Evolutionary conservation across 2,113 vertebrate species (phyloP).

Genomic region (Chloebia gouldiae): DNA sequence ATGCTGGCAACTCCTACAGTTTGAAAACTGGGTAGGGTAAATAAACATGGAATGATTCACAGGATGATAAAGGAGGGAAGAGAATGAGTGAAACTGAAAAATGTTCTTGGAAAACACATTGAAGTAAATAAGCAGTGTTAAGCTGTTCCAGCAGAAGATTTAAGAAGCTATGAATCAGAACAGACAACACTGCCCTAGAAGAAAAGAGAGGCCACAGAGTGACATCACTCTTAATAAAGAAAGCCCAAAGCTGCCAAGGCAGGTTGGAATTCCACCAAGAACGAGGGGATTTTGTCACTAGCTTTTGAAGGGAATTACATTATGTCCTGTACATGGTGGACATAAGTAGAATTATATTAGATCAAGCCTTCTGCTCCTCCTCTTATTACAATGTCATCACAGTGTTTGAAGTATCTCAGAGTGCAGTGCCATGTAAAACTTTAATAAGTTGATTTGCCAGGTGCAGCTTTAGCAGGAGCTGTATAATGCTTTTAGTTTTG

Average conservation of each 20-base stretch:
- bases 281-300: conserved; percentile 27
- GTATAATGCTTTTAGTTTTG: conserved; percentile 62
- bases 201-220: conserved; percentile 4
- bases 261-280: conserved; percentile 43
- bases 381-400: conserved; percentile 66
- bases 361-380: conserved; percentile 59
- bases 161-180: conserved; percentile 29
- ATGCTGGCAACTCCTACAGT: background rate
- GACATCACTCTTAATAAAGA: conserved; percentile 47
- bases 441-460: conserved; percentile 70
- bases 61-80: background rate
- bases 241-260: conserved; percentile 38
- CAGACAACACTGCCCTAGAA: conserved; percentile 18
- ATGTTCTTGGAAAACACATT: background rate
- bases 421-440: conserved; percentile 19
- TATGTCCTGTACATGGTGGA: conserved; percentile 23
- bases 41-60: background rate
- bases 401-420: conserved; percentile 28
- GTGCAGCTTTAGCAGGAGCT: conserved; percentile 64
- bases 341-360: conserved; percentile 55
- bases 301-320: conserved; percentile 42
- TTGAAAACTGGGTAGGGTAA: background rate
- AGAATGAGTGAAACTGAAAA: background rate
- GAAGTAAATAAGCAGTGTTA: conserved; percentile 20
- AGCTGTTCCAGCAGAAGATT: conserved; percentile 26